Conservation (phyloP, 2,888 invertebrate genomes). For the Dioctria rufipes region DNA sequence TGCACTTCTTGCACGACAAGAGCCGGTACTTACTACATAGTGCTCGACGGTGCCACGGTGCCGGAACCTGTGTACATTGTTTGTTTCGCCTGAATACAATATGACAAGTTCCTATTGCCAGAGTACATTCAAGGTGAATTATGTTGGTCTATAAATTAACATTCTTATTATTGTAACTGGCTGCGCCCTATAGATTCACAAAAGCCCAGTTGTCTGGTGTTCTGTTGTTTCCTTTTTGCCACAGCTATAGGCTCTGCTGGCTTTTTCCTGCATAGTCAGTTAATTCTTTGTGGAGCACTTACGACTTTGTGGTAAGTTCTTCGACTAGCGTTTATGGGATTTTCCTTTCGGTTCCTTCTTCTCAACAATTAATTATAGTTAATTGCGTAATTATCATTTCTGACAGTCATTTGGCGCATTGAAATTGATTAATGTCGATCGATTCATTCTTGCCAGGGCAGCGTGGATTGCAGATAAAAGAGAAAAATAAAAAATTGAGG, state of each 20-base stretch:
- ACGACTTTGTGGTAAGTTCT: background rate
- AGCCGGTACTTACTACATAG: conserved; percentile 2
- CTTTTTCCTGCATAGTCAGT: background rate
- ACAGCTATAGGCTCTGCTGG: background rate
- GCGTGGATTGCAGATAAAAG: conserved; percentile 2
- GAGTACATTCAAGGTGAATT: conserved; percentile 29
- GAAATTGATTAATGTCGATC: conserved; percentile 39
- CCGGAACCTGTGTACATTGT: background rate
- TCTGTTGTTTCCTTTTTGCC: conserved; percentile 16
- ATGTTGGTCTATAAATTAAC: conserved; percentile 48
- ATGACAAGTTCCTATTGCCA: conserved; percentile 29
- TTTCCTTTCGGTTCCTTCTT: conserved; percentile 12
- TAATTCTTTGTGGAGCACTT: background rate
- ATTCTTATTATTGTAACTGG: conserved; percentile 51
- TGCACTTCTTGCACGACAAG: conserved; percentile 18
- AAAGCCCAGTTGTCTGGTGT: conserved; percentile 16
- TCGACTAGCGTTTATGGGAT: conserved; percentile 1
- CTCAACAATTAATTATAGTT: conserved; percentile 43
- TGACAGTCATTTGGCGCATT: conserved; percentile 21
- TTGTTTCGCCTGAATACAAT: conserved; percentile 27
- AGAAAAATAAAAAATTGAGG: background rate
- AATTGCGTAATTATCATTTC: conserved; percentile 53
- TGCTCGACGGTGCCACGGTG: background rate
- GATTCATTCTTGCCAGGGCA: background rate
- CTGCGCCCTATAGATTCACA: conserved; percentile 9